A percentile compares a stretch with the other conserved stretches of the same genome.
These are phyloP conservation scores for Ridgeia piscesae DNA, from an alignment of 1,140 invertebrate genomes.

Conservation along the genomic window DNA sequence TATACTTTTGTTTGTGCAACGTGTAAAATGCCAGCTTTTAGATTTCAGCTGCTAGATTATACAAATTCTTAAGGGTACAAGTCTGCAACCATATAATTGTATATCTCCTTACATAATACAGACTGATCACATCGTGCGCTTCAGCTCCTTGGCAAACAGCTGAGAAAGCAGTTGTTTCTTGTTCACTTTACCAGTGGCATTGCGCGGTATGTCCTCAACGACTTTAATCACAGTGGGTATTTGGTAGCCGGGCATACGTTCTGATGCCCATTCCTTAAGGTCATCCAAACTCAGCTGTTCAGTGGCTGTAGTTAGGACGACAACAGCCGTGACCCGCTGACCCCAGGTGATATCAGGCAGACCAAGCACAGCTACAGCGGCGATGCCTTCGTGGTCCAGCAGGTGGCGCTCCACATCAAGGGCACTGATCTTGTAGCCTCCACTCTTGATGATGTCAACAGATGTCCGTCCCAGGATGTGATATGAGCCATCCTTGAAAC, in stretches of 20 bases:
- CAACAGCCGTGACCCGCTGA: conserved; percentile 68
- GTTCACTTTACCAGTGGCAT: conserved; percentile 78
- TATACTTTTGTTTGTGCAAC: neutral
- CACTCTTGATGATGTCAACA: conserved; percentile 87
- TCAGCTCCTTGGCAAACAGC: conserved; percentile 8
- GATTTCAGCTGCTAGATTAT: too few species aligned
- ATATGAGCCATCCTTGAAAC: conserved; percentile 70
- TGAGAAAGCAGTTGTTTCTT: conserved; percentile 66
- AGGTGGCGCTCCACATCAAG: conserved; percentile 82
- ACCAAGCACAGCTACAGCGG: conserved; percentile 70
- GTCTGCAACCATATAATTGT: too few species aligned
- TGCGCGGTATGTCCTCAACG: conserved; percentile 67
- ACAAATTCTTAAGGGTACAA: too few species aligned
- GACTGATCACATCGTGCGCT: neutral
- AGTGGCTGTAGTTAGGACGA: conserved; percentile 63
- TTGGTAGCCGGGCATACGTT: conserved; percentile 65
- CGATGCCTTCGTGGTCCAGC: conserved; percentile 72
- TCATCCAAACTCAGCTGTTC: conserved; percentile 62
- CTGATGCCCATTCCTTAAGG: conserved; percentile 65
- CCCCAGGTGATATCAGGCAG: conserved; percentile 78
- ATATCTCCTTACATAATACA: too few species aligned
- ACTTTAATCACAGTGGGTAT: conserved; percentile 67
- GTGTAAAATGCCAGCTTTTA: neutral
- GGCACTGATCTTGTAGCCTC: conserved; percentile 79
- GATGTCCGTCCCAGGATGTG: conserved; percentile 81